Base-by-base conservation (phyloP, 2,113 vertebrate species). In the Archilochus colubris region DNA sequence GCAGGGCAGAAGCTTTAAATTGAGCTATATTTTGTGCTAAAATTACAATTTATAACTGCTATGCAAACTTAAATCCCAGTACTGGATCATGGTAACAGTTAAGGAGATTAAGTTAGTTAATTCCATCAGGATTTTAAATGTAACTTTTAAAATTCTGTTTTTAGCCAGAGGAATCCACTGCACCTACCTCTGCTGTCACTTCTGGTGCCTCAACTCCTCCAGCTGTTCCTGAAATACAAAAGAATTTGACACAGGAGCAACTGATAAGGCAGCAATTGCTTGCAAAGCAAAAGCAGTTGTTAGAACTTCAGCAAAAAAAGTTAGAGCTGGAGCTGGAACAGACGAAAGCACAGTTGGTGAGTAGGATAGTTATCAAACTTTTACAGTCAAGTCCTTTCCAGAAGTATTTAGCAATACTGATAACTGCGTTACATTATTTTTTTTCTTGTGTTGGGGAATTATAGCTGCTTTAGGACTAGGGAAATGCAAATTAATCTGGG, bases 281-380 rank as follows among this genome's bases (percentile, higher is more conserved):
- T 96, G 98, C 99, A 95, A 99, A 99, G 95, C 99, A 99, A 98
- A 99, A 99, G 85, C 99, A 99, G 82, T 98, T 99, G 73, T 97
- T 99, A 97, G 99, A 99, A 97, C 99, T 99, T 78, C 99, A 99
- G 96, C 99, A 99, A 97, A 99, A 99, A 97, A 99, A 99, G 94
- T 98, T 99, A 78, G 99, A 99, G 88, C 98, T 99, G 97, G 99
- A 99, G 97, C 98, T 99, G 97, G 99, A 99, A 95, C 99, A 99
- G 97, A 99, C 99, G 86, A 99, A 99, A 97, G 99, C 99, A 55
- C 99, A 99, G 95, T 96, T 99, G 99, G 99, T 99, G 97, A 98
- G 99, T 97, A 92, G 75, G 81, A 73, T 63, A 95, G 82, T 80
- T 75, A 57, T 84, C 31, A 55, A 27, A 57, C 61, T 84, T 54